Base-by-base conservation (phyloP, 2,888 invertebrate species). In the Tanytarsus gracilentus region DNA sequence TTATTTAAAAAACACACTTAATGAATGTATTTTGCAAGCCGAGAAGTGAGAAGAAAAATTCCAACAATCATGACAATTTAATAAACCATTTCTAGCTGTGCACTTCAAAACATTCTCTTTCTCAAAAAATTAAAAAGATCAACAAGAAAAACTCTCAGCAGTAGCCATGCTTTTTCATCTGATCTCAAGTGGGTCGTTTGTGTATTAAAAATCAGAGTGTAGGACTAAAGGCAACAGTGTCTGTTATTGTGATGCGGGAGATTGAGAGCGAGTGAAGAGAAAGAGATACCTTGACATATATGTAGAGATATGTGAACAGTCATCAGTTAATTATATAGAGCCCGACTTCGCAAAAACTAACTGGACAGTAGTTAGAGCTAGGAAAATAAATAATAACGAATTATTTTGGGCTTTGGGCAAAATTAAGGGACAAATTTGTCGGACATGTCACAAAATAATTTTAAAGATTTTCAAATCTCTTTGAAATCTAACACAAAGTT, bases 61-160 rank as follows among this genome's bases (percentile, higher is more conserved):
- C 51, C 51, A 51, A 51, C 51, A 25, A 51, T 51, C 51, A 51
- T 51, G 51, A 51, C 51, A 51, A 30, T 51, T 51, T 50, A 50
- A 50, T 50, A 50, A 50, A 50, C 50, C 50, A 26, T 50, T 50
- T 50, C 27, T n/a, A n/a, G n/a, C n/a, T n/a, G n/a, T n/a, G n/a
- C n/a, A n/a, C n/a, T n/a, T n/a, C n/a, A n/a, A n/a, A n/a, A n/a
- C n/a, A n/a, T n/a, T n/a, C n/a, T n/a, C n/a, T n/a, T n/a, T n/a
- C n/a, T n/a, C n/a, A n/a, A n/a, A n/a, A n/a, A n/a, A n/a, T n/a
- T n/a, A n/a, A n/a, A n/a, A n/a, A n/a, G n/a, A n/a, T n/a, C n/a
- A n/a, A n/a, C n/a, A n/a, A n/a, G n/a, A n/a, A n/a, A n/a, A 5
- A 2, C 33, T 3, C 11, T n/a, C 33, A 33, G 9, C 33, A 33